A percentile compares a stretch with the other conserved stretches of the same genome.
Conservation (phyloP, 2,797 vertebrate species). For the Salarias fasciatus region DNA sequence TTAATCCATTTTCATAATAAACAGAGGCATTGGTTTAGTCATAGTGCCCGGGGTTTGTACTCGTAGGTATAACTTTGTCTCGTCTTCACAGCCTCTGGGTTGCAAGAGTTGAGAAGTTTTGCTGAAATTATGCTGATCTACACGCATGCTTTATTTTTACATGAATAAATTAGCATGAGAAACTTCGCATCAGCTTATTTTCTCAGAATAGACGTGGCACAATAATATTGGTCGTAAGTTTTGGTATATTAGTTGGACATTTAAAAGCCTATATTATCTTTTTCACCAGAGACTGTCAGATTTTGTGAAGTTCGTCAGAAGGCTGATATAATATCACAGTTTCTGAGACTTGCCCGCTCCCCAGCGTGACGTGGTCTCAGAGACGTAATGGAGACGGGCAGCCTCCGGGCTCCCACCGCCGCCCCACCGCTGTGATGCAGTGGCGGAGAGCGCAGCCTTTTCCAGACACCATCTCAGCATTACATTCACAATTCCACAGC, state of each 20-base stretch:
- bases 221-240: too few species aligned
- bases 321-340: slow-evolving; percentile 25
- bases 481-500: slow-evolving; percentile 56
- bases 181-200: slow-evolving; percentile 29
- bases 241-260: too few species aligned
- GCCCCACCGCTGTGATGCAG: slow-evolving; percentile 49
- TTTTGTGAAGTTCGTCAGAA: slow-evolving; percentile 18
- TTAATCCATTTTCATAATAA: slow-evolving; percentile 59
- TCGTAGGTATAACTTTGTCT: slow-evolving; percentile 54
- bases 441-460: slow-evolving; percentile 54
- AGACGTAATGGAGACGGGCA: slow-evolving; percentile 27
- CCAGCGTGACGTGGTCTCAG: slow-evolving; percentile 17
- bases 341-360: slow-evolving; percentile 16
- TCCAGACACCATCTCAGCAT: slow-evolving; percentile 52
- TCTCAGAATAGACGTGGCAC: slow-evolving; percentile 17
- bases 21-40: slow-evolving; percentile 53
- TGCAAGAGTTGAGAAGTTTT: slow-evolving; percentile 43
- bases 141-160: slow-evolving; percentile 40
- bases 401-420: slow-evolving; percentile 47
- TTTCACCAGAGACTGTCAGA: neutral
- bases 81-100: slow-evolving; percentile 45
- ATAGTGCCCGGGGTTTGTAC: slow-evolving; percentile 59
- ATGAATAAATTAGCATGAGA: slow-evolving; percentile 54
- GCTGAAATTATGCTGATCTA: slow-evolving; percentile 62
- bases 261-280: too few species aligned